phyloP scores from a whole-genome alignment of 1,140 invertebrate genomes.

The Polypedilum vanderplanki region DNA sequence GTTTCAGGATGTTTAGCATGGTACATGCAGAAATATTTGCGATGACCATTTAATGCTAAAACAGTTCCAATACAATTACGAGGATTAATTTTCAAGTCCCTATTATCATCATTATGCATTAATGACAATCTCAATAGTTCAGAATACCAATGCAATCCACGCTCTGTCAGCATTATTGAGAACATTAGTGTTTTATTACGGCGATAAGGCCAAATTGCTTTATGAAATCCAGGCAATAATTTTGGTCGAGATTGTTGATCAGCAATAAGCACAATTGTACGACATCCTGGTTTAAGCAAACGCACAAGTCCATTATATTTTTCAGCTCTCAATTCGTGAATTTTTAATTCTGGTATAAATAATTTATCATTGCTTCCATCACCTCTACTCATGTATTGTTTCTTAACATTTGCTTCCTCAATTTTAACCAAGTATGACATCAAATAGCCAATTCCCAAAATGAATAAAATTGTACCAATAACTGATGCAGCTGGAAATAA shows the following conservation, averaged over 20 bases:
- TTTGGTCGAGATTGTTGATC: constrained; percentile 80
- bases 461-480: constrained; percentile 70
- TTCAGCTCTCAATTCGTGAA: constrained; percentile 90
- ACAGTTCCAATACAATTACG: constrained; percentile 97
- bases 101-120: constrained; percentile 52
- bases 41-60: constrained; percentile 87
- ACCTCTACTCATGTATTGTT: constrained; percentile 39
- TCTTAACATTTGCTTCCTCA: constrained; percentile 71
- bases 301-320: constrained; percentile 92
- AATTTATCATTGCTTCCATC: not conserved
- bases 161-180: constrained; percentile 84
- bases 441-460: constrained; percentile 74
- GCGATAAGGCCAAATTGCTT: constrained; percentile 78
- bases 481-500: constrained; percentile 75
- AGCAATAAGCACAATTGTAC: constrained; percentile 84
- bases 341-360: constrained; percentile 53
- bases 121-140: constrained; percentile 79
- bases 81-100: constrained; percentile 85
- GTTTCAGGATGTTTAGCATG: constrained; percentile 79
- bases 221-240: constrained; percentile 84
- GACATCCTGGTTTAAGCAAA: constrained; percentile 88
- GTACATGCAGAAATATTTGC: constrained; percentile 98
- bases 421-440: constrained; percentile 81
- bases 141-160: constrained; percentile 87
- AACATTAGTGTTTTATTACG: constrained; percentile 89